Conservation (phyloP, 2,888 invertebrate genomes). For the Hesperia comma region DNA sequence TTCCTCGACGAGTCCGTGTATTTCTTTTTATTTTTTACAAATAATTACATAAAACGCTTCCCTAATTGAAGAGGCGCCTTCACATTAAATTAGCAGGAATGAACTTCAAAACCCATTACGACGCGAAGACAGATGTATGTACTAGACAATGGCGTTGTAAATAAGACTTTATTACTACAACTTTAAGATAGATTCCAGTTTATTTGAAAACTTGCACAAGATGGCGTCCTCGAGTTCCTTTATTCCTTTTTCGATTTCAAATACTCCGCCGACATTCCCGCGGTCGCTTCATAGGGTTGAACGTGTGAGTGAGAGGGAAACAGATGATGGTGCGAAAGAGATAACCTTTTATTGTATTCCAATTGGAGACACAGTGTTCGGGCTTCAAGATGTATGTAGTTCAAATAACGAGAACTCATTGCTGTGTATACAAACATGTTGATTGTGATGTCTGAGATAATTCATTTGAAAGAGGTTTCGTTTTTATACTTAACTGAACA, state of each 20-base stretch:
- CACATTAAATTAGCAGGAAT: constrained; percentile 57
- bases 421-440: neutral
- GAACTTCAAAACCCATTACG: constrained; percentile 43
- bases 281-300: constrained; percentile 61
- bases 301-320: constrained; percentile 48
- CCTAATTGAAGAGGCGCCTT: constrained; percentile 58
- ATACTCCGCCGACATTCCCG: constrained; percentile 58
- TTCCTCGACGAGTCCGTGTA: neutral
- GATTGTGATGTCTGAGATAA: constrained; percentile 9
- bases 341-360: constrained; percentile 32
- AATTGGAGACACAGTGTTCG: constrained; percentile 34
- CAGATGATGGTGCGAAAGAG: constrained; percentile 27
- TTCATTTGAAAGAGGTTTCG: constrained; percentile 12
- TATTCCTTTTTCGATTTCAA: constrained; percentile 72
- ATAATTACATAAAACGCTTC: constrained; percentile 52
- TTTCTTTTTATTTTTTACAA: constrained; percentile 31
- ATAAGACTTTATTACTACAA: constrained; percentile 40
- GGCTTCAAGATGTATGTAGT: constrained; percentile 20
- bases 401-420: constrained; percentile 19
- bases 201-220: constrained; percentile 52
- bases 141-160: constrained; percentile 32
- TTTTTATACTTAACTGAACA: constrained; percentile 26
- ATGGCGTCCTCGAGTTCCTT: constrained; percentile 69
- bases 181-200: constrained; percentile 43
- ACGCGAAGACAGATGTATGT: constrained; percentile 37